These are phyloP conservation scores for Galerucella calmariensis DNA, from an alignment of 2,888 invertebrate species.

Conservation along the genomic window DNA sequence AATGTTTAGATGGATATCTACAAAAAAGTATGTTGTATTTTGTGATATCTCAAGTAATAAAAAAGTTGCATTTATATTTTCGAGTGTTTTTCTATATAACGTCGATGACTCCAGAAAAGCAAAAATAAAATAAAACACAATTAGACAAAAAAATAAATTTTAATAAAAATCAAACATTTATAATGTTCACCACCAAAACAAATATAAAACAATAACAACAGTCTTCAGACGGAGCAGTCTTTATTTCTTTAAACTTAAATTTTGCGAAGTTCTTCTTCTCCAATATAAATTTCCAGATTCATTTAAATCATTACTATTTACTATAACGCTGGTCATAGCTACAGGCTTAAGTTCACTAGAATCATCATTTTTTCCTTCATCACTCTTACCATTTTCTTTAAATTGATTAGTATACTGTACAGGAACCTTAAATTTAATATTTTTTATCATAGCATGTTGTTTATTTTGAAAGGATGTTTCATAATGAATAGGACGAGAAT, in stretches of 20 bases:
- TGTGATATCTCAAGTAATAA: too few species aligned
- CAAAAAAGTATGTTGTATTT: too few species aligned
- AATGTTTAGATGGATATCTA: too few species aligned
- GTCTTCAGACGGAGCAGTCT: conserved; percentile 42
- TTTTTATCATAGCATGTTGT: conserved; percentile 61
- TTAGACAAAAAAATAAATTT: not conserved
- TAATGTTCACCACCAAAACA: conserved; percentile 27
- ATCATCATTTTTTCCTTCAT: conserved; percentile 28
- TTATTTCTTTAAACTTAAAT: conserved; percentile 54
- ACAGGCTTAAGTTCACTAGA: conserved; percentile 45
- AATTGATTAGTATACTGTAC: conserved; percentile 58
- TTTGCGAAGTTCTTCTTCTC: conserved; percentile 65
- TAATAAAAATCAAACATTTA: conserved; percentile 34
- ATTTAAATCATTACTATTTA: conserved; percentile 38
- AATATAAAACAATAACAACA: conserved; percentile 31
- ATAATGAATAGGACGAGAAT: conserved; percentile 55
- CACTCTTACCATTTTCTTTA: conserved; percentile 37
- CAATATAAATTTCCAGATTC: conserved; percentile 64
- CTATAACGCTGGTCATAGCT: conserved; percentile 56
- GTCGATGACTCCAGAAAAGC: too few species aligned
- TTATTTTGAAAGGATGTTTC: conserved; percentile 61
- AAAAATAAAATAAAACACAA: not conserved
- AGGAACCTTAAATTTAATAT: conserved; percentile 65
- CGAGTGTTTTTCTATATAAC: too few species aligned
- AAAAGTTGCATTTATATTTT: too few species aligned